Evolutionary conservation across 1,140 invertebrate genomes (phyloP).

Genomic region (Drosophila albomicans): DNA sequence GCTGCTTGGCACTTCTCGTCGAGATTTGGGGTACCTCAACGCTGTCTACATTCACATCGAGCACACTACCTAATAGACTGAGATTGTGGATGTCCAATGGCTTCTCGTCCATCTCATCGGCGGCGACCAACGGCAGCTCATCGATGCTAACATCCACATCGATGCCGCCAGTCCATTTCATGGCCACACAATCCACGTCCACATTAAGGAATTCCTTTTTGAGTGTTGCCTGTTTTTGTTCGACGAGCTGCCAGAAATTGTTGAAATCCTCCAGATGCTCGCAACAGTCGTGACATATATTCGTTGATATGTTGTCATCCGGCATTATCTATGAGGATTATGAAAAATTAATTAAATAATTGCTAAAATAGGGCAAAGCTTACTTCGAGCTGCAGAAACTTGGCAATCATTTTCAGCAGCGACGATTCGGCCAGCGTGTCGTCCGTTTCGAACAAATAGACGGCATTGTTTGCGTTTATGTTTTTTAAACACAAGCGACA

Average conservation of each 20-base stretch:
- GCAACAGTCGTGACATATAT: slow-evolving; percentile 70
- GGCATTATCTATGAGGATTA: slow-evolving; percentile 58
- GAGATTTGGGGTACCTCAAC: slow-evolving; percentile 49
- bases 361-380: neutral
- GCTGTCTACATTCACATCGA: slow-evolving; percentile 72
- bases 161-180: slow-evolving; percentile 65
- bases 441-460: slow-evolving; percentile 71
- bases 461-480: slow-evolving; percentile 67
- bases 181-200: slow-evolving; percentile 63
- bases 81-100: slow-evolving; percentile 72
- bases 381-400: slow-evolving; percentile 74
- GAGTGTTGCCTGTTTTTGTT: slow-evolving; percentile 70
- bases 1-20: neutral
- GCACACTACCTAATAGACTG: slow-evolving; percentile 64
- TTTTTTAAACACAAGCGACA: slow-evolving; percentile 74
- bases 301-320: slow-evolving; percentile 72
- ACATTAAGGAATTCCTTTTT: slow-evolving; percentile 76
- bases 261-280: slow-evolving; percentile 77
- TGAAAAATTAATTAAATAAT: neutral
- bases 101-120: slow-evolving; percentile 67
- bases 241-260: slow-evolving; percentile 74
- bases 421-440: slow-evolving; percentile 68
- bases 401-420: slow-evolving; percentile 76
- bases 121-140: slow-evolving; percentile 53
- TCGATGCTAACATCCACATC: slow-evolving; percentile 70